Evolutionary conservation across 2,797 vertebrate species (phyloP).

Genomic region (Galagoides demidoff): DNA sequence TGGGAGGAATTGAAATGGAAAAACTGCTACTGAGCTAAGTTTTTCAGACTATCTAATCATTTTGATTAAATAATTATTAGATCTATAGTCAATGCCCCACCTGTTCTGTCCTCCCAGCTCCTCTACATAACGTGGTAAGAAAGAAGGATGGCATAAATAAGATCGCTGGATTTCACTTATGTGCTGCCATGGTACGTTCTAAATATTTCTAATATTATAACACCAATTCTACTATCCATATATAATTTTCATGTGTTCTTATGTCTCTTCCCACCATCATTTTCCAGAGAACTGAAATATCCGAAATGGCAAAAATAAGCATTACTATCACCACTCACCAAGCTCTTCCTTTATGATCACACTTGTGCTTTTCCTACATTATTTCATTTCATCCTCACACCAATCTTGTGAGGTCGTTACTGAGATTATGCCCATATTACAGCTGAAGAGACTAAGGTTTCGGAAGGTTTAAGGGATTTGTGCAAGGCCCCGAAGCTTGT

Average conservation of each 20-base stretch:
- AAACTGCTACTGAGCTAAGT: constrained; percentile 12
- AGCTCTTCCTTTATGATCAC: constrained; percentile 9
- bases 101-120: too few relatives aligned
- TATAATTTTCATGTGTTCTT: background rate
- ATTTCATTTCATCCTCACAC: background rate
- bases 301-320: background rate
- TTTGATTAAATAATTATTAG: constrained; percentile 36
- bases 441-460: constrained; percentile 29
- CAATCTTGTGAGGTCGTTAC: background rate
- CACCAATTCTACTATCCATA: background rate
- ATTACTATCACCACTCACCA: background rate
- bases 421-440: constrained; percentile 2
- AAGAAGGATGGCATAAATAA: background rate
- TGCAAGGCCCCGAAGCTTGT: background rate
- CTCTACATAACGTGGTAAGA: background rate
- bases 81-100: background rate
- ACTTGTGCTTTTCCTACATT: background rate
- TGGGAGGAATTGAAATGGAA: constrained; percentile 18
- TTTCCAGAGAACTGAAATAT: background rate
- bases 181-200: background rate
- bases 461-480: background rate
- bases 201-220: background rate
- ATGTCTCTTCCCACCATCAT: background rate
- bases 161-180: background rate
- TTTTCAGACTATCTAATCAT: background rate